phyloP scores from a whole-genome alignment of 2,113 vertebrate genomes.

The Platysternon megacephalum region DNA sequence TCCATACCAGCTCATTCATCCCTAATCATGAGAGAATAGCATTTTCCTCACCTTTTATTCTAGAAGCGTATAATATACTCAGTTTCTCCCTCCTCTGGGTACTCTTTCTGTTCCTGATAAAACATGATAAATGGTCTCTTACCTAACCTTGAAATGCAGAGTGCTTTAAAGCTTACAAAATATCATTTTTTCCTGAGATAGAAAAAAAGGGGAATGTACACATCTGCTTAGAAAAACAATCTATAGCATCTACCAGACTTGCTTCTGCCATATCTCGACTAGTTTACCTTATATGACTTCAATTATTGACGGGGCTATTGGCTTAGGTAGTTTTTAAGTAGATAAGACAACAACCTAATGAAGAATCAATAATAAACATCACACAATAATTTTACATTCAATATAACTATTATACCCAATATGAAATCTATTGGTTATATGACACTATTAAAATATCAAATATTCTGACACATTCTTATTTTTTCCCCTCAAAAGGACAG shows the following conservation, averaged over 20 bases:
- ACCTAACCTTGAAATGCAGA: not conserved
- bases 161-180: constrained; percentile 23
- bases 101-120: constrained; percentile 20
- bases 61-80: accelerated
- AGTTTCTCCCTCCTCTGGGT: not conserved
- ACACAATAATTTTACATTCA: not conserved
- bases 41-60: constrained; percentile 4
- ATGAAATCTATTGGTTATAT: not conserved
- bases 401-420: not conserved
- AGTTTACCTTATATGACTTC: not conserved
- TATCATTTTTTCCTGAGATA: not conserved
- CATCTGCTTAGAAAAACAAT: not conserved
- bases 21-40: constrained; percentile 19
- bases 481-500: not conserved
- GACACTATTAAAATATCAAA: not conserved
- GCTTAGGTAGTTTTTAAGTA: accelerated
- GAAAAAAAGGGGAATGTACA: not conserved
- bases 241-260: not conserved
- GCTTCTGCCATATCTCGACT: not conserved
- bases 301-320: not conserved
- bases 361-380: not conserved
- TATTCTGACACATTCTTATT: not conserved
- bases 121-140: constrained; percentile 32
- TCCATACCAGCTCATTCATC: not conserved
- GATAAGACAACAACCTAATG: accelerated